Conservation (phyloP, 1,140 invertebrate species). For the Neodiprion fabricii region DNA sequence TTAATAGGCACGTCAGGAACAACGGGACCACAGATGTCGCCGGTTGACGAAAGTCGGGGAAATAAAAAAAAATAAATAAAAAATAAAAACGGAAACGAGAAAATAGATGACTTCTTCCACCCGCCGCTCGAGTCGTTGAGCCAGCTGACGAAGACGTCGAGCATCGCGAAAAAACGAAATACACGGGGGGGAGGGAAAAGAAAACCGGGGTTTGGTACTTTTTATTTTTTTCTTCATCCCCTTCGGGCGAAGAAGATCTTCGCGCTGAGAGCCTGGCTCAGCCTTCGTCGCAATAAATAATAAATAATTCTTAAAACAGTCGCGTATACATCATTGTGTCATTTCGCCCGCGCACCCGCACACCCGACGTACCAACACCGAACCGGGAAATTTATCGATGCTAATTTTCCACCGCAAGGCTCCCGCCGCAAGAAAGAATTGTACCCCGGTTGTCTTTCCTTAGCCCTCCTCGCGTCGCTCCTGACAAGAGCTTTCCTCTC, state of each 20-base stretch:
- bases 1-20: constrained; percentile 4
- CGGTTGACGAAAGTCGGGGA: not conserved
- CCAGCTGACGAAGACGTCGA: not conserved
- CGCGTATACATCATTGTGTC: constrained; percentile 61
- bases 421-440: constrained; percentile 50
- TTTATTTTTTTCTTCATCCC: constrained; percentile 15
- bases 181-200: not conserved
- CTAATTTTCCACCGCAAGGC: constrained; percentile 58
- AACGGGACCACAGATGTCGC: not conserved
- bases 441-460: constrained; percentile 33
- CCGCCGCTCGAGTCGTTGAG: no score
- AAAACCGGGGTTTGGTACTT: constrained; percentile 15
- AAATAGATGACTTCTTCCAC: not conserved
- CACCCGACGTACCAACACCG: constrained; percentile 42
- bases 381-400: constrained; percentile 61
- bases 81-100: no score
- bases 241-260: not conserved
- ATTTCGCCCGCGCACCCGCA: constrained; percentile 44
- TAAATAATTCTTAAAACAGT: constrained; percentile 62
- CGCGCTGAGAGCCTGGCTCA: constrained; percentile 12
- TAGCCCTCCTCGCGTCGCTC: not conserved
- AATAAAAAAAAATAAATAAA: not conserved
- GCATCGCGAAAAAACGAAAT: not conserved
- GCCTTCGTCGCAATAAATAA: constrained; percentile 54
- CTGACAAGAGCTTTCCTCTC: not conserved